Conservation (phyloP, 2,888 invertebrate genomes). For the Agrochola litura region DNA sequence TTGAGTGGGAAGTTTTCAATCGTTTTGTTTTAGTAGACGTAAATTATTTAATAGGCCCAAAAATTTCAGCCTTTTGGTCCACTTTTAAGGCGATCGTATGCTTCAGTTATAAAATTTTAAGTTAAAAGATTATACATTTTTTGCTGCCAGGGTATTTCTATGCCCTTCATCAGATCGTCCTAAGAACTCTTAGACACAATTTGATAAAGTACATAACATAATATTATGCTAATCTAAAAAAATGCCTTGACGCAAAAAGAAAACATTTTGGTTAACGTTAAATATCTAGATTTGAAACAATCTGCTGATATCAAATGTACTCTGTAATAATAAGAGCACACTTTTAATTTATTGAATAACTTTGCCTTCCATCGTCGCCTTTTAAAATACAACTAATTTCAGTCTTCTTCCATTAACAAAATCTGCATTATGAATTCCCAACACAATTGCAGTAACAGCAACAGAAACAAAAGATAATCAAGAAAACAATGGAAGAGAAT, state of each 20-base stretch:
- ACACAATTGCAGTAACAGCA: conserved; percentile 18
- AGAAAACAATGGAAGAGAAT: conserved; percentile 40
- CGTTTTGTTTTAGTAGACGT: not conserved
- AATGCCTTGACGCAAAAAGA: not conserved
- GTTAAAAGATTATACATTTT: not conserved
- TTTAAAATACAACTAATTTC: not conserved
- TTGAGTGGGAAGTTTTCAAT: conserved; percentile 4
- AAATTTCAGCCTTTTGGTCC: not conserved
- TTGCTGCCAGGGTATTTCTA: not conserved
- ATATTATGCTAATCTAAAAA: not conserved
- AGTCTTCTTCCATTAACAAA: not conserved
- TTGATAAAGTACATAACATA: not conserved
- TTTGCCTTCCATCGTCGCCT: not conserved
- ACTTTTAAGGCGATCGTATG: not conserved
- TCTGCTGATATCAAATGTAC: not conserved
- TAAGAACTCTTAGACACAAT: not conserved
- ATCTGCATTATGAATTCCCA: conserved; percentile 30
- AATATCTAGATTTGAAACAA: not conserved
- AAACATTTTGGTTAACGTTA: not conserved
- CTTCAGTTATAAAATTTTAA: not conserved
- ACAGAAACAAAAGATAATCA: conserved; percentile 36
- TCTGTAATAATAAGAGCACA: too few relatives aligned
- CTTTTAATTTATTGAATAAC: not conserved
- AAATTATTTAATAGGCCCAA: not conserved
- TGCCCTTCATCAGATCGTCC: not conserved